These are phyloP conservation scores for Octodonta nipae DNA, from an alignment of 2,888 invertebrate genomes.

Conservation along the genomic window DNA sequence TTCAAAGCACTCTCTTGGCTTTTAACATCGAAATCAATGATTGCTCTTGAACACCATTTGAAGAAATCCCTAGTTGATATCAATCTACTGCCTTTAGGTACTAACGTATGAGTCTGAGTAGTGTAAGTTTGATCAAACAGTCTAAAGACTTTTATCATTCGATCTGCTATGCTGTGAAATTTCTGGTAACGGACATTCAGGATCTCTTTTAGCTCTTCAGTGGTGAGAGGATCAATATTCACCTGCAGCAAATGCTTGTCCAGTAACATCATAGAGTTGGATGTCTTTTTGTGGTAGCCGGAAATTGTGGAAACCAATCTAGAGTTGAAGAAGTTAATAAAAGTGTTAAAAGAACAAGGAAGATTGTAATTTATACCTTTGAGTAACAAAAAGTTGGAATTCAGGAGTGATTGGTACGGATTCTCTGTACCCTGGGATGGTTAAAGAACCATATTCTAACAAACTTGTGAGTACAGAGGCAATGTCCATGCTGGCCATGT, in stretches of 20 bases:
- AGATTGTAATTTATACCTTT: constrained; percentile 43
- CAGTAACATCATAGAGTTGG: constrained; percentile 52
- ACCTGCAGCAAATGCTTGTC: constrained; percentile 75
- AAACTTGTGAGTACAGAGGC: constrained; percentile 75
- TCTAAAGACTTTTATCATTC: constrained; percentile 72
- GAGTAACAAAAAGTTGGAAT: constrained; percentile 87
- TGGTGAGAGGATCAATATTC: constrained; percentile 64
- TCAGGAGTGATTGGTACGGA: constrained; percentile 65
- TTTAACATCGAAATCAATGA: constrained; percentile 58
- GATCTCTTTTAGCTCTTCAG: constrained; percentile 60
- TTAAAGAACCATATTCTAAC: constrained; percentile 66
- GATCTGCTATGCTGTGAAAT: constrained; percentile 56
- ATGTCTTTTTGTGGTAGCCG: constrained; percentile 48
- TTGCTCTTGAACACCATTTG: constrained; percentile 77
- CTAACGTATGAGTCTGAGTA: constrained; percentile 19
- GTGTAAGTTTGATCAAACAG: constrained; percentile 50
- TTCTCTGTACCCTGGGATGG: constrained; percentile 81
- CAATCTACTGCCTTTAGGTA: constrained; percentile 44
- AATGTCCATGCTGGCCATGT: constrained; percentile 86
- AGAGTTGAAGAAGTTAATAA: constrained; percentile 2
- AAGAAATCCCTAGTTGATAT: constrained; percentile 79
- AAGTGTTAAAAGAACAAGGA: constrained; percentile 1
- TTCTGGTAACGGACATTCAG: constrained; percentile 55
- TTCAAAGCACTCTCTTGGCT: constrained; percentile 54
- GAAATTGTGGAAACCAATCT: constrained; percentile 47